Conservation (phyloP, 2,888 invertebrate genomes). For the Lasioglossum vierecki region DNA sequence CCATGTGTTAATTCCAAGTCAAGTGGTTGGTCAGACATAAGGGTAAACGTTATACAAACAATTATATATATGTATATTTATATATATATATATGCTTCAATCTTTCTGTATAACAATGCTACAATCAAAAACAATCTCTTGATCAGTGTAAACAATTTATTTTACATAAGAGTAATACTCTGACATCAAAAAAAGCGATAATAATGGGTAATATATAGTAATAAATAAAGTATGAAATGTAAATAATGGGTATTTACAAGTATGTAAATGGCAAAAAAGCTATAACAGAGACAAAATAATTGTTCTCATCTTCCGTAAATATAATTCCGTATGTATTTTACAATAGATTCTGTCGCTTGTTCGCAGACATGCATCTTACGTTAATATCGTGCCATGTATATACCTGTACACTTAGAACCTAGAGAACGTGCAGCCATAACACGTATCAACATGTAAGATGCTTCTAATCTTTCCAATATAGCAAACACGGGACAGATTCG, state of each 20-base stretch:
- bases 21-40: conserved; percentile 67
- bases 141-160: conserved; percentile 82
- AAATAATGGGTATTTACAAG: conserved; percentile 84
- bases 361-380: conserved; percentile 61
- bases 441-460: conserved; percentile 59
- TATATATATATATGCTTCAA: conserved; percentile 65
- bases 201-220: conserved; percentile 78
- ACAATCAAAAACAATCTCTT: conserved; percentile 74
- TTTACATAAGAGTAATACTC: conserved; percentile 81
- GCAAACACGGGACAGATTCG: conserved; percentile 69
- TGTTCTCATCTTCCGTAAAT: conserved; percentile 69
- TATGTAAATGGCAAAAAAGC: conserved; percentile 82
- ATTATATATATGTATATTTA: conserved; percentile 68
- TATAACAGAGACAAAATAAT: conserved; percentile 80
- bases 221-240: conserved; percentile 83
- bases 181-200: conserved; percentile 77
- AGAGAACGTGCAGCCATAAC: conserved; percentile 70
- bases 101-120: conserved; percentile 73
- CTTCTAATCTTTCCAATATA: conserved; percentile 35
- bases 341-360: conserved; percentile 63
- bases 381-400: conserved; percentile 65
- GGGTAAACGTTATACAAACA: conserved; percentile 73
- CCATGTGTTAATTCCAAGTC: conserved; percentile 60
- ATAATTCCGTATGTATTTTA: conserved; percentile 68
- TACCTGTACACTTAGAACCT: conserved; percentile 79